A percentile compares a stretch with the other conserved stretches of the same genome.
phyloP scores from a whole-genome alignment of 2,797 vertebrate genomes.

The Aulostomus chinensis region DNA sequence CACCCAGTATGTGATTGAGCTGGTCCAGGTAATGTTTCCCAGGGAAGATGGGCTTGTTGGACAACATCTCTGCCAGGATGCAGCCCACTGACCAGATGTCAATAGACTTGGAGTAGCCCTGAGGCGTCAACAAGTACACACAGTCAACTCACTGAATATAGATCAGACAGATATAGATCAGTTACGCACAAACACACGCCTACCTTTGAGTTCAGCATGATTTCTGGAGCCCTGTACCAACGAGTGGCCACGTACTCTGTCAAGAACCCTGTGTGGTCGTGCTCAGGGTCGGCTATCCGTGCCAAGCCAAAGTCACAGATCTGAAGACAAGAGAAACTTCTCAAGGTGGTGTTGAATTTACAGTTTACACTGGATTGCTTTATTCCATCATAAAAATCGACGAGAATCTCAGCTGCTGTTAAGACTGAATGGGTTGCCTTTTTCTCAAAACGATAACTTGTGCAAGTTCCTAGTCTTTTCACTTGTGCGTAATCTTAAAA shows the following conservation, averaged over 20 bases:
- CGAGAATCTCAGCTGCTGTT: too few relatives aligned
- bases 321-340: constrained; percentile 51
- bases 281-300: constrained; percentile 89
- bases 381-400: too few relatives aligned
- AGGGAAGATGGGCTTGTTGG: constrained; percentile 90
- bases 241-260: constrained; percentile 94
- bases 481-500: too few relatives aligned
- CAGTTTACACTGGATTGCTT: too few relatives aligned
- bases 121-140: constrained; percentile 42
- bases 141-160: neutral
- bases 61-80: constrained; percentile 94
- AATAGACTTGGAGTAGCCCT: constrained; percentile 93
- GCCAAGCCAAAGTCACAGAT: constrained; percentile 96
- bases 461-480: too few relatives aligned
- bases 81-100: constrained; percentile 97
- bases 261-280: constrained; percentile 90
- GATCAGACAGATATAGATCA: neutral
- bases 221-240: constrained; percentile 95
- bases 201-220: constrained; percentile 96
- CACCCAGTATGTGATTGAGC: constrained; percentile 91
- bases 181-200: neutral
- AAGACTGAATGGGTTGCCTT: too few relatives aligned
- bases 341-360: neutral
- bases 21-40: constrained; percentile 94
- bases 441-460: too few relatives aligned